Base-by-base conservation (phyloP, 2,797 vertebrate species). In the Onychomys arenicola region DNA sequence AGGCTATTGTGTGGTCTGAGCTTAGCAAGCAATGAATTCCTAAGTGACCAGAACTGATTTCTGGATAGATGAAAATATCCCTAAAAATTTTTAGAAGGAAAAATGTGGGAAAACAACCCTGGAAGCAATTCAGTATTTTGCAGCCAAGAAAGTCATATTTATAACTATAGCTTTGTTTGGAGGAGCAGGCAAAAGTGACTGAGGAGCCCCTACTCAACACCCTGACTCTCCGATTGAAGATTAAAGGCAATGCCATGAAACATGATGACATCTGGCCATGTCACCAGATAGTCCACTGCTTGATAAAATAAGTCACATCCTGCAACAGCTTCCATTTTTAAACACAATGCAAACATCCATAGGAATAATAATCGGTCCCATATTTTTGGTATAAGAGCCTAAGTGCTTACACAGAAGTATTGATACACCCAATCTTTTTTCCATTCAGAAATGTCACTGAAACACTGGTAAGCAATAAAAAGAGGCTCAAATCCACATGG, bases 21-120 rank as follows among this genome's bases (percentile, higher is more conserved):
- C 59, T 91, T 95, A 43, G 83, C 46, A 75, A 82, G n/a, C 29
- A 61, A 46, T 40, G 82, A 75, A 84, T 46, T 88, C 55, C 91
- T 59, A 92, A 96, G 95, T 83, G 78, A 93, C 75, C 46, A 96
- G 91, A 94, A 93, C 32, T 84, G 21, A 96, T 90, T 93, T 93
- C 32, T 90, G 73, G 40, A 95, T 32, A 77, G 59, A 90, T 69
- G 40, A n/a, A 77, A 96, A 93, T 25, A 85, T 34, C 65, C 71
- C 19, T 85, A 89, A 61, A 27, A 81, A 83, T 83, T 95, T 61
- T 92, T 55, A 82, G 9, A 1, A 57, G 37, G 29, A 57, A 86
- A 87, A 86, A 67, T 67, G 8, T 92, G 52, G 55, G 87, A 78
- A 96, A 91, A 94, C n/a, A 84, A 94, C 87, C 34, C 67, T 97